Evolutionary conservation across 2,113 vertebrate species (phyloP).

Genomic region (Zosterops japonicus): DNA sequence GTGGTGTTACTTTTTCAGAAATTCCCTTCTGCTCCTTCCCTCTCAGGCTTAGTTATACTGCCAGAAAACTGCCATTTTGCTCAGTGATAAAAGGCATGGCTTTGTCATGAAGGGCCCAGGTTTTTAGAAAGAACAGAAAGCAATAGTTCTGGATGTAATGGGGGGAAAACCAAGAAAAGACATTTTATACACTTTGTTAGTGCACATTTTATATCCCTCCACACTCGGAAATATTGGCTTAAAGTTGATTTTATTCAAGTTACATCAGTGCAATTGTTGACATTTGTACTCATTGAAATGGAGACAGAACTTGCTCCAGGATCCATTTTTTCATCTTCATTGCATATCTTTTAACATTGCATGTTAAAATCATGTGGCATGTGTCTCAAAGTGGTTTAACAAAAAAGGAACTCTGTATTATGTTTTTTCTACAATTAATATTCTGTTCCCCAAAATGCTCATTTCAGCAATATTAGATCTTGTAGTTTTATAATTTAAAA

Average conservation of each 20-base stretch:
- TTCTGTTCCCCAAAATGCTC: neutral
- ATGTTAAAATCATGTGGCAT: neutral
- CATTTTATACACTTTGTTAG: neutral
- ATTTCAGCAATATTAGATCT: neutral
- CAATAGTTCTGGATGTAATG: neutral
- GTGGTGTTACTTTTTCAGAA: neutral
- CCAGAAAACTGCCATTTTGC: neutral
- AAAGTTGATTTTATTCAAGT: neutral
- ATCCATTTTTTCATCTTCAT: neutral
- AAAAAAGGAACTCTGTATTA: neutral
- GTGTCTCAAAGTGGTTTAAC: neutral
- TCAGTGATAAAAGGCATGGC: neutral
- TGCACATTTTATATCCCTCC: neutral
- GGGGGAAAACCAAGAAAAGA: neutral
- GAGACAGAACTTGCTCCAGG: neutral
- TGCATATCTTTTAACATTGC: neutral
- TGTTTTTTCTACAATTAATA: neutral
- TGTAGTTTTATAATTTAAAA: neutral
- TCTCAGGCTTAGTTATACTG: neutral
- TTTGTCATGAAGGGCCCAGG: neutral
- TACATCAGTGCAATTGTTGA: neutral
- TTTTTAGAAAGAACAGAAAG: neutral
- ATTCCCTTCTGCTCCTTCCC: neutral
- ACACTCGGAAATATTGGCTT: neutral
- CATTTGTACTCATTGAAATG: neutral